phyloP scores from a whole-genome alignment of 2,888 invertebrate genomes.

The Lasioglossum figueresi region DNA sequence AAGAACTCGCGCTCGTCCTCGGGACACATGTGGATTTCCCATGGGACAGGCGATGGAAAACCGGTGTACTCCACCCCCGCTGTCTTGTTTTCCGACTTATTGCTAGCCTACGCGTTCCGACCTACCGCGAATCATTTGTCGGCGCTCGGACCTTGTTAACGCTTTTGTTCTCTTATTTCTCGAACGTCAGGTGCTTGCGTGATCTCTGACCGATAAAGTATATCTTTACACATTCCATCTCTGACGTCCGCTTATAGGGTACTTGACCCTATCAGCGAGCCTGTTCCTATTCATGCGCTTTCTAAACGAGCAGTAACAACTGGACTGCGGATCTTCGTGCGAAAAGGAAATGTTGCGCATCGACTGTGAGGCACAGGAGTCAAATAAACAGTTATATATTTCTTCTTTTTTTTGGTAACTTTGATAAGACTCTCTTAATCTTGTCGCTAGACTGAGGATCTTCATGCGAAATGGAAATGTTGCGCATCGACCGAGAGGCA shows the following conservation, averaged over 20 bases:
- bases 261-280: too few species aligned
- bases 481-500: too few species aligned
- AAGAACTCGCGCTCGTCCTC: conserved; percentile 26
- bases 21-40: conserved; percentile 12
- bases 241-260: neutral
- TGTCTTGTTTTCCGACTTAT: conserved; percentile 4
- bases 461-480: too few species aligned
- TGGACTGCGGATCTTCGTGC: too few species aligned
- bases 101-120: neutral
- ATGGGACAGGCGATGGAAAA: conserved; percentile 54
- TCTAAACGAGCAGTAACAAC: too few species aligned
- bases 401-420: too few species aligned
- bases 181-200: neutral
- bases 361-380: too few species aligned
- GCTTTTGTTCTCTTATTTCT: neutral
- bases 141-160: neutral
- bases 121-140: conserved; percentile 27
- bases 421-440: too few species aligned
- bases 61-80: conserved; percentile 36
- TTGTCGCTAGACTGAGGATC: too few species aligned
- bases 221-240: neutral
- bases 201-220: neutral
- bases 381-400: too few species aligned
- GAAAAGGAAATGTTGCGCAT: too few species aligned
- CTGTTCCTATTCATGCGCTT: too few species aligned